phyloP scores from a whole-genome alignment of 2,113 vertebrate species.

The Gambusia affinis region DNA sequence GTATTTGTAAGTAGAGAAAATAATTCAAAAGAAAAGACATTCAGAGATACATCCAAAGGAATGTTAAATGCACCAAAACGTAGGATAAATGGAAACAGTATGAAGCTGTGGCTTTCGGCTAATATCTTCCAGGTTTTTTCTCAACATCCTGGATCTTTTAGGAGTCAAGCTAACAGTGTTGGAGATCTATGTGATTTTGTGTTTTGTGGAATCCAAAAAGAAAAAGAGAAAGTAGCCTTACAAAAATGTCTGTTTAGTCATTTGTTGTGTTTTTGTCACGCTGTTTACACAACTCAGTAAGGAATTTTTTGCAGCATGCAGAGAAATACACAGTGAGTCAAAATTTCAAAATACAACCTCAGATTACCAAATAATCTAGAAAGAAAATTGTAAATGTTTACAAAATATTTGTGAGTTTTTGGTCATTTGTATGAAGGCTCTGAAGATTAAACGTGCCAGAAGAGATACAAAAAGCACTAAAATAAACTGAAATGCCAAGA shows the following conservation, averaged over 20 bases:
- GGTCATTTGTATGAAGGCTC: conserved; percentile 67
- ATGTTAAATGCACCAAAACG: conserved; percentile 32
- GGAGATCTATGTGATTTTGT: conserved; percentile 11
- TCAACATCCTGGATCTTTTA: conserved; percentile 1
- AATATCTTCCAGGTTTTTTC: conserved; percentile 44
- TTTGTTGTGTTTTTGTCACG: neutral
- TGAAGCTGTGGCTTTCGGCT: conserved; percentile 37
- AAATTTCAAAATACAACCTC: conserved; percentile 43
- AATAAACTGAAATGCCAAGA: neutral
- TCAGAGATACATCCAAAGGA: conserved; percentile 13
- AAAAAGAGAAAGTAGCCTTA: neutral
- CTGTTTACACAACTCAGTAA: neutral
- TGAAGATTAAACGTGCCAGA: conserved; percentile 20
- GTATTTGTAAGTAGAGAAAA: conserved; percentile 20
- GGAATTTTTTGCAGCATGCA: neutral
- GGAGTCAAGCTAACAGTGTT: conserved; percentile 11
- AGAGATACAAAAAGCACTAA: conserved; percentile 5
- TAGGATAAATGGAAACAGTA: conserved; percentile 33
- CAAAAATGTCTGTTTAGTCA: neutral
- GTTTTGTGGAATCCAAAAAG: neutral
- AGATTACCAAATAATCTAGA: conserved; percentile 30
- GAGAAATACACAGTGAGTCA: no score
- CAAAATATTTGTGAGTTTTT: conserved; percentile 58
- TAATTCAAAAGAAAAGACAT: conserved; percentile 18
- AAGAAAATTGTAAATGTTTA: conserved; percentile 38